These are phyloP conservation scores for Sciurus niger DNA, from an alignment of 2,113 vertebrate genomes.

Conservation along the genomic window DNA sequence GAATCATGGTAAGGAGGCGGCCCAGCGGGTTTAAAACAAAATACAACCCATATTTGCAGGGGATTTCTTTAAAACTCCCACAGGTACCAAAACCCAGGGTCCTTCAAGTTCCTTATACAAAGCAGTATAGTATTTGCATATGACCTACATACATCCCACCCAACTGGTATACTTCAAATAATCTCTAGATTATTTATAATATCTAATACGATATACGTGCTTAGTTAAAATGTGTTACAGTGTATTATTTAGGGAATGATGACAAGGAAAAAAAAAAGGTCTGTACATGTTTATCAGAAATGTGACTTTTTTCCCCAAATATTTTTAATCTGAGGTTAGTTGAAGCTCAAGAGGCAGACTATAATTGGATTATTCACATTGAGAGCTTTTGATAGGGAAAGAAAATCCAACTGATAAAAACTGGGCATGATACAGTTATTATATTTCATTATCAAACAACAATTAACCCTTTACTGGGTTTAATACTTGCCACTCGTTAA, in stretches of 20 bases:
- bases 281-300: neutral
- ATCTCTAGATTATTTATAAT: neutral
- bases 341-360: neutral
- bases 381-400: neutral
- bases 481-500: neutral
- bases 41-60: neutral
- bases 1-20: neutral
- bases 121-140: neutral
- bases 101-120: neutral
- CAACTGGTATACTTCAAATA: neutral
- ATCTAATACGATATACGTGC: neutral
- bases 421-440: neutral
- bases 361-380: neutral
- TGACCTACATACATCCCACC: too few species aligned
- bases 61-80: too few species aligned
- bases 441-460: neutral
- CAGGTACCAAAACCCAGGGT: neutral
- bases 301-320: neutral
- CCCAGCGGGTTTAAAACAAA: neutral
- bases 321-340: neutral
- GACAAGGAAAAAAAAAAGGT: neutral
- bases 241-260: neutral
- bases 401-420: neutral
- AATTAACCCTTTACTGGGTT: neutral
- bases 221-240: neutral